Conservation (phyloP, 1,140 invertebrate species). For the Drosophila bocqueti region DNA sequence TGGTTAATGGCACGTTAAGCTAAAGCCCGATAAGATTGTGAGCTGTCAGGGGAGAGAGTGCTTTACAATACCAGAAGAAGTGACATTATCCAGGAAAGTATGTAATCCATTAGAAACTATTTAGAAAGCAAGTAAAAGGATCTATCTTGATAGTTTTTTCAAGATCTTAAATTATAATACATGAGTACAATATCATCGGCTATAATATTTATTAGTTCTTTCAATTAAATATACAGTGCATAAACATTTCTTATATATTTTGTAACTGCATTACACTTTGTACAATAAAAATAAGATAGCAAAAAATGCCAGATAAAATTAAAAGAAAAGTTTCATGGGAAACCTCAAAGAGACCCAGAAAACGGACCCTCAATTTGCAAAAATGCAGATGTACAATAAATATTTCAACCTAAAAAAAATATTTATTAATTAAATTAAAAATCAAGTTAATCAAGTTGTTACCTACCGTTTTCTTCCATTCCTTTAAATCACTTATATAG, state of each 20-base stretch:
- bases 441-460: too few species aligned
- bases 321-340: slow-evolving; percentile 49
- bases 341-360: slow-evolving; percentile 46
- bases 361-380: slow-evolving; percentile 37
- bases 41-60: background rate
- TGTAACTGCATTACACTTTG: slow-evolving; percentile 37
- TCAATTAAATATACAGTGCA: too few species aligned
- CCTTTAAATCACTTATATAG: slow-evolving; percentile 17
- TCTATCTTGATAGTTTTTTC: background rate
- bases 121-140: background rate
- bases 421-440: background rate
- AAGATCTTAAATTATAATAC: background rate
- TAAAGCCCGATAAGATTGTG: background rate
- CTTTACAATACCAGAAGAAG: background rate
- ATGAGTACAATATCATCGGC: background rate
- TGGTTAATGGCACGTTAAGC: background rate
- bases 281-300: slow-evolving; percentile 39
- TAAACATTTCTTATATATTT: slow-evolving; percentile 9
- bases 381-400: slow-evolving; percentile 44
- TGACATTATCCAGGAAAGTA: background rate
- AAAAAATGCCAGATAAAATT: slow-evolving; percentile 39
- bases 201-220: background rate
- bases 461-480: slow-evolving; percentile 45
- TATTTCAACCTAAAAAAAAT: slow-evolving; percentile 40
- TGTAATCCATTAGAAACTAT: background rate